These are phyloP conservation scores for Chymomyza procnemis DNA, from an alignment of 2,888 invertebrate genomes.

Conservation along the genomic window DNA sequence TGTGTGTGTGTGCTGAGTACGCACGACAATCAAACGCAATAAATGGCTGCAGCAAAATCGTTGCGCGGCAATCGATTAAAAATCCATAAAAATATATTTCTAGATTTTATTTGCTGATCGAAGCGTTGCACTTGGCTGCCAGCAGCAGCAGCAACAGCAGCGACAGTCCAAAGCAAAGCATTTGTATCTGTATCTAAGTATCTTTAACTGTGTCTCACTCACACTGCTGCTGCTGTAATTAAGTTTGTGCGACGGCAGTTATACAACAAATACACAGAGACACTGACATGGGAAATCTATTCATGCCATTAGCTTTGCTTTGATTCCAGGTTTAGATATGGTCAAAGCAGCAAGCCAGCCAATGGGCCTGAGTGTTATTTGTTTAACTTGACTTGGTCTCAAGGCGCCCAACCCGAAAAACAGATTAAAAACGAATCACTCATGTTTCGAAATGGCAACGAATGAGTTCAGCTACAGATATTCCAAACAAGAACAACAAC, in stretches of 20 bases:
- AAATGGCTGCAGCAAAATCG: constrained; percentile 35
- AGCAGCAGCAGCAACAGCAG: constrained; percentile 11
- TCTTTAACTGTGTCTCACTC: not conserved
- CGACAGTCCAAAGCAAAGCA: not conserved
- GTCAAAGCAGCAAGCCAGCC: constrained; percentile 4
- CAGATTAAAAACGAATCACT: constrained; percentile 70
- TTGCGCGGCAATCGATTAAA: constrained; percentile 68
- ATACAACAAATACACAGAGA: not conserved
- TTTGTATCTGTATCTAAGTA: constrained; percentile 24
- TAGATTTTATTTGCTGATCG: constrained; percentile 74
- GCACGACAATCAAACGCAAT: constrained; percentile 53
- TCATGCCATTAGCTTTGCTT: constrained; percentile 70
- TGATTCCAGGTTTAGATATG: constrained; percentile 56
- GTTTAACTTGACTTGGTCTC: not conserved
- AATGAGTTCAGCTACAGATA: constrained; percentile 21
- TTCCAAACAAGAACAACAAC: constrained; percentile 25
- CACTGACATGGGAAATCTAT: constrained; percentile 55
- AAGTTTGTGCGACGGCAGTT: constrained; percentile 37
- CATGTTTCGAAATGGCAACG: constrained; percentile 47
- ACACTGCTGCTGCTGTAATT: constrained; percentile 47
- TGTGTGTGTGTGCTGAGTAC: too few species aligned
- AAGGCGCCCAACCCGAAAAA: constrained; percentile 26
- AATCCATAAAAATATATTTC: constrained; percentile 74
- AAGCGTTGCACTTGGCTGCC: constrained; percentile 11
- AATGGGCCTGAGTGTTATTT: not conserved